Conservation (phyloP, 1,140 invertebrate species). For the Drosophila mojavensis region DNA sequence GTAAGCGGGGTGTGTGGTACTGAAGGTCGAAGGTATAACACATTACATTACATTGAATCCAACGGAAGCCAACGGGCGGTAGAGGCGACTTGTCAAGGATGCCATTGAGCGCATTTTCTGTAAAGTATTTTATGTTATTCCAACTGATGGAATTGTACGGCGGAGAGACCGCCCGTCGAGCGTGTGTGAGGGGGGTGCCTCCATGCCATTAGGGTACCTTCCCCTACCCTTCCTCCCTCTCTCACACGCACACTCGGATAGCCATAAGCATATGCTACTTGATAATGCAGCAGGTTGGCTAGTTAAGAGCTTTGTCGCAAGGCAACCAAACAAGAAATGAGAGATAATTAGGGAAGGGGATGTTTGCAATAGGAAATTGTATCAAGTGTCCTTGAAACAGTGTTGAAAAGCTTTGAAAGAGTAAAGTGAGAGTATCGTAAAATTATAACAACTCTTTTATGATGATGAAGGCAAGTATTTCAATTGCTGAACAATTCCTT, state of each 20-base stretch:
- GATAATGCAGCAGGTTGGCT: constrained; percentile 26
- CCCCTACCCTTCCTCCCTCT: not conserved
- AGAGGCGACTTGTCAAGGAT: constrained; percentile 40
- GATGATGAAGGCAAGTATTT: no score
- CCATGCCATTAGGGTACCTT: constrained; percentile 19
- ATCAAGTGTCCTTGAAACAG: not conserved
- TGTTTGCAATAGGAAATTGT: not conserved
- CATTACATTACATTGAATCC: constrained; percentile 29
- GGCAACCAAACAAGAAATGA: constrained; percentile 11
- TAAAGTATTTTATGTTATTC: constrained; percentile 56
- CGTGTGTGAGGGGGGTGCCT: not conserved
- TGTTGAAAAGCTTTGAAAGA: not conserved
- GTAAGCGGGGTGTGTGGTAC: not conserved
- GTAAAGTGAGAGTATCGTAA: not conserved
- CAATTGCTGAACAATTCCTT: no score
- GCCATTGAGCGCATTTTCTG: constrained; percentile 48
- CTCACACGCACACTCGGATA: not conserved
- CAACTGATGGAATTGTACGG: constrained; percentile 50
- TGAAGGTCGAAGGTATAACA: not conserved
- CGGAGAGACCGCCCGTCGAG: constrained; percentile 12
- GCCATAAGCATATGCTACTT: constrained; percentile 33
- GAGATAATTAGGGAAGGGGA: not conserved
- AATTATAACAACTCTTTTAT: no score
- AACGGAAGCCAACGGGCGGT: constrained; percentile 16
- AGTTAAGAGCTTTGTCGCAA: constrained; percentile 12